Base-by-base conservation (phyloP, 2,797 vertebrate genomes). In the Vultur gryphus region DNA sequence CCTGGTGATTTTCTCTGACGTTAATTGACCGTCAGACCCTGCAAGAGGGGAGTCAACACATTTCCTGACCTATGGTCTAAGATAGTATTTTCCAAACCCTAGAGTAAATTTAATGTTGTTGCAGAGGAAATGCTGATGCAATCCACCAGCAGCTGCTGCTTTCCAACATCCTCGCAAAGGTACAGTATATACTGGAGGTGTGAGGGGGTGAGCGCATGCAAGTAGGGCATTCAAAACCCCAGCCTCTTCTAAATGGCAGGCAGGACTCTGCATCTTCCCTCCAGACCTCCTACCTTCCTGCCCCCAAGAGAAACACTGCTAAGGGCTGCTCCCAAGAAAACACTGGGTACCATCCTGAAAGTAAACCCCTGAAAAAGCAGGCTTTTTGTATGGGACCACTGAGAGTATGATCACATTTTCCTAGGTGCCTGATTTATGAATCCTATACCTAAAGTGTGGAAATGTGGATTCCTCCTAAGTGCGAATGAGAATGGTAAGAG, bases 61-160 rank as follows among this genome's bases (percentile, higher is more conserved):
- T 95, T 97, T 96, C 93, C 94, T 95, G 91, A 86, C 66, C 89
- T 61, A 5, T 26, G 28, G 66, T 57, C 58, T 90, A 90, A 84
- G 58, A 31, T 9, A 88, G 66, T 26, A 21, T 91, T 94, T 91
- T 87, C 58, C 83, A 91, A 41, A 90, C 37, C 26, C 62, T 49
- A 13, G 24, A 57, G 61, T 78, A 59, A 83, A 77, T 33, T 16
- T 28, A 57, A 31, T 41, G n/a, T 29, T 67, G 33, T 41, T 73
- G 39, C 18, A 77, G 62, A 94, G 96, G 94, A 96, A 96, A n/a
- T 13, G 62, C 75, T 93, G 86, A 84, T 83, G 88, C 83, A 80
- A 66, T 73, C 41, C 55, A 35, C 35, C 79, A 81, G 54, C 82
- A 90, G 83, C 94, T 81, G 87, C 77, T 84, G 55, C 51, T 85